These are phyloP conservation scores for Euzophera pinguis DNA, from an alignment of 2,888 invertebrate genomes.

Conservation along the genomic window DNA sequence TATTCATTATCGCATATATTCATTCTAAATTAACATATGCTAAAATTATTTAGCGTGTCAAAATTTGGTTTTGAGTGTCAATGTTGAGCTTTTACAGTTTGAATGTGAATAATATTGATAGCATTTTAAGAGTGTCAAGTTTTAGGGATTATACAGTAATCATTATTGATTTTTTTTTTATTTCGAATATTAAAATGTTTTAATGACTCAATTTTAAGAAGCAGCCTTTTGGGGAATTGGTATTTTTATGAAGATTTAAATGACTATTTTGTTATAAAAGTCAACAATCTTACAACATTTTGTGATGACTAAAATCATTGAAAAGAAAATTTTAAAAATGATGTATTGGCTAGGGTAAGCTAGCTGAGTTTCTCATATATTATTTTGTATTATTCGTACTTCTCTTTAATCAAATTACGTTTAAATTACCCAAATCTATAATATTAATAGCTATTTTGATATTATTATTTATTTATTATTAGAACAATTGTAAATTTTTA, in stretches of 20 bases:
- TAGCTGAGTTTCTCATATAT: too few species aligned
- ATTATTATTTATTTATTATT: too few species aligned
- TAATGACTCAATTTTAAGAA: neutral
- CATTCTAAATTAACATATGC: conserved; percentile 4
- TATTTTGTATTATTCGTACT: too few species aligned
- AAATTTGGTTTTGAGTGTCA: conserved; percentile 1
- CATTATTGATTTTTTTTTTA: neutral
- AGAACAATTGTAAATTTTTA: too few species aligned
- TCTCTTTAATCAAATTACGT: too few species aligned
- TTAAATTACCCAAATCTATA: too few species aligned
- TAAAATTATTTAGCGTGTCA: conserved; percentile 8
- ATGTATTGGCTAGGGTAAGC: too few species aligned
- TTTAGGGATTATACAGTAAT: neutral
- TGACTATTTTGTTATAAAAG: too few species aligned
- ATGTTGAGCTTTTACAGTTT: neutral
- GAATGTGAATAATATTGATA: neutral
- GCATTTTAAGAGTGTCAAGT: neutral
- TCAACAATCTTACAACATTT: too few species aligned
- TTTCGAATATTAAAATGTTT: neutral
- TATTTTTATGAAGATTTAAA: neutral
- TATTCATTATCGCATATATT: conserved; percentile 7
- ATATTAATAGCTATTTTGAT: too few species aligned
- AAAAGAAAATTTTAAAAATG: too few species aligned
- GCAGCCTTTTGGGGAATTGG: neutral
- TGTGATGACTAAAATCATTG: too few species aligned